Evolutionary conservation across 1,140 invertebrate species (phyloP).

Genomic region (Drosophila tristis): DNA sequence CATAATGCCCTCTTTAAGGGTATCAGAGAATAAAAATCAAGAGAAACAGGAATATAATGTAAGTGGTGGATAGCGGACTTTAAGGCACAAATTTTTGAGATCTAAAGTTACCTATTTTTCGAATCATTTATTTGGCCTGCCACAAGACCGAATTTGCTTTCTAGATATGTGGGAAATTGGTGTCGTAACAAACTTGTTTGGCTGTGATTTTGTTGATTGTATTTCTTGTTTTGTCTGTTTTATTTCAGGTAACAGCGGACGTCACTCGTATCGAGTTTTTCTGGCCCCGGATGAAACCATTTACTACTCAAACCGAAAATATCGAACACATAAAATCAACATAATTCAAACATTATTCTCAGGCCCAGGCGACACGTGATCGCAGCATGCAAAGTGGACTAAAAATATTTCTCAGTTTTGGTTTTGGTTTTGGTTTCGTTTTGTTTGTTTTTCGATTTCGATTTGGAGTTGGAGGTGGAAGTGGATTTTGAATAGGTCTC

Average conservation of each 20-base stretch:
- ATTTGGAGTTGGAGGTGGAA: slow-evolving; percentile 4
- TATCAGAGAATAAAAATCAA: no score
- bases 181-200: slow-evolving; percentile 50
- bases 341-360: slow-evolving; percentile 67
- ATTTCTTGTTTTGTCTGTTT: slow-evolving; percentile 9
- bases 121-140: background rate
- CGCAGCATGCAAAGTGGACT: slow-evolving; percentile 60
- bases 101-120: no score
- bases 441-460: slow-evolving; percentile 20
- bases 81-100: no score
- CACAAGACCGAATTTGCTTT: slow-evolving; percentile 21
- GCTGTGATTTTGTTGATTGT: slow-evolving; percentile 21
- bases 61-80: no score
- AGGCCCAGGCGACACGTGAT: slow-evolving; percentile 55
- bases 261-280: slow-evolving; percentile 37
- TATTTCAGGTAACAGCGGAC: slow-evolving; percentile 35
- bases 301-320: background rate
- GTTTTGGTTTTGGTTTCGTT: slow-evolving; percentile 7
- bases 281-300: slow-evolving; percentile 21
- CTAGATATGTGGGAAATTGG: slow-evolving; percentile 25
- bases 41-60: background rate
- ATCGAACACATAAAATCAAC: slow-evolving; percentile 62
- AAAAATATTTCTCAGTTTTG: slow-evolving; percentile 46
- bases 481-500: slow-evolving; percentile 15
- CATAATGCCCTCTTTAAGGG: no score